Base-by-base conservation (phyloP, 2,888 invertebrate species). In the Cephus nigrinus region DNA sequence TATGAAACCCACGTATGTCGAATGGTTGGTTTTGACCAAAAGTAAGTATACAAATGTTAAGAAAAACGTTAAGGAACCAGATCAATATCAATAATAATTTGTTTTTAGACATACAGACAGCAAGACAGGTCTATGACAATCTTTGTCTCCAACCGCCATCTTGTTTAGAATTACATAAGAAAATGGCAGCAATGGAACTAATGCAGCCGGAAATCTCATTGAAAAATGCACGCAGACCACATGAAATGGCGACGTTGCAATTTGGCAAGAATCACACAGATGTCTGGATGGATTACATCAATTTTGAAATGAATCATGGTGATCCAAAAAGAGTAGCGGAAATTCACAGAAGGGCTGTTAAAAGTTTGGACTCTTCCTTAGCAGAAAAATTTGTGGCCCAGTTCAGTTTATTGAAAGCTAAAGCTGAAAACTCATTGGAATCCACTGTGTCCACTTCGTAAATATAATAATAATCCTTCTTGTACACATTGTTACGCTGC, bases 231-330 rank as follows among this genome's bases (percentile, higher is more conserved):
- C 82, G 87, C 88, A 91, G 88, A 87, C 94, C 94, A 82, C 94
- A 94, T 88, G 94, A 95, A 87, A 93, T 94, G 82, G 93, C 94
- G 55, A 93, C 93, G 30, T 92, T 93, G 78, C 94, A 95, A 82
- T 96, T 96, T 90, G 96, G 96, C 0, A 92, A 92, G 84, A 92
- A 92, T 4, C 93, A 94, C 88, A 92, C 94, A 5, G 94, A 94
- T 80, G 92, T 96, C 30, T 97, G 97, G 97, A 92, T 95, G 83
- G 94, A 96, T 84, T 95, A 94, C 86, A 93, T 96, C 76, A 92
- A 93, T 80, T 95, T 96, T 90, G 96, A 96, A 92, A 93, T 93
- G 80, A 93, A 93, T 82, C 91, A 93, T 83, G 95, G 95, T 4
- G 93, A 94, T 81, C 91, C 93, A 0, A 93, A 93, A 82, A 92